phyloP scores from a whole-genome alignment of 2,113 vertebrate species.

The Charina bottae region DNA sequence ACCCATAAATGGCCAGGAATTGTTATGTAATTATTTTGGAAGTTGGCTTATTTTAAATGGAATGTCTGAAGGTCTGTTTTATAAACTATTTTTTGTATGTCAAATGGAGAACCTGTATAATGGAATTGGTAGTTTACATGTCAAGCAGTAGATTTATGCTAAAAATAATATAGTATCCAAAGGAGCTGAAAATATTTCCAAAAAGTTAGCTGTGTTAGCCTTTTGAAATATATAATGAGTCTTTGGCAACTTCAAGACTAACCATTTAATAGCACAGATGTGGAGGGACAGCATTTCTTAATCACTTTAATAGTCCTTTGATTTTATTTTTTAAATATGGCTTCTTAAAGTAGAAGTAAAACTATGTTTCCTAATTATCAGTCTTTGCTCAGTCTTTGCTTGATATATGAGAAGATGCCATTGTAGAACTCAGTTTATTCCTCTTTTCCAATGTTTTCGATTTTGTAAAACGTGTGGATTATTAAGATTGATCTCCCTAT shows the following conservation, averaged over 20 bases:
- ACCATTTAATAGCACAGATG: neutral
- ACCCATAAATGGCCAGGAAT: neutral
- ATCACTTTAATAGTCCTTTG: neutral
- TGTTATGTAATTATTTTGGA: neutral
- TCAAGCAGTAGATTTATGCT: neutral
- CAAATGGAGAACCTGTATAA: neutral
- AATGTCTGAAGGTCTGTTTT: neutral
- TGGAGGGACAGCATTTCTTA: neutral
- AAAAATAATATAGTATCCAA: neutral
- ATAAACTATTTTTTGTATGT: neutral
- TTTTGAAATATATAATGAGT: too few relatives aligned
- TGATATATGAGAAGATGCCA: neutral
- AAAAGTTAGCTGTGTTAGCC: too few relatives aligned
- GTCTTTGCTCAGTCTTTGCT: too few relatives aligned
- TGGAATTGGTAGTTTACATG: neutral
- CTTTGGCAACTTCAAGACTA: too few relatives aligned
- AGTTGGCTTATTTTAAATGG: neutral
- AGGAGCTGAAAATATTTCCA: neutral
- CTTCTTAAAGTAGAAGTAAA: neutral
- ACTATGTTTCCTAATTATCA: neutral
- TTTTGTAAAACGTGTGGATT: neutral
- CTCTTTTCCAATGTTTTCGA: neutral
- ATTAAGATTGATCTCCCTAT: too few relatives aligned
- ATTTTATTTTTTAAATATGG: conserved; percentile 19
- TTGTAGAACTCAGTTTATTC: neutral